Base-by-base conservation (phyloP, 2,888 invertebrate genomes). In the Leptinotarsa juncta region DNA sequence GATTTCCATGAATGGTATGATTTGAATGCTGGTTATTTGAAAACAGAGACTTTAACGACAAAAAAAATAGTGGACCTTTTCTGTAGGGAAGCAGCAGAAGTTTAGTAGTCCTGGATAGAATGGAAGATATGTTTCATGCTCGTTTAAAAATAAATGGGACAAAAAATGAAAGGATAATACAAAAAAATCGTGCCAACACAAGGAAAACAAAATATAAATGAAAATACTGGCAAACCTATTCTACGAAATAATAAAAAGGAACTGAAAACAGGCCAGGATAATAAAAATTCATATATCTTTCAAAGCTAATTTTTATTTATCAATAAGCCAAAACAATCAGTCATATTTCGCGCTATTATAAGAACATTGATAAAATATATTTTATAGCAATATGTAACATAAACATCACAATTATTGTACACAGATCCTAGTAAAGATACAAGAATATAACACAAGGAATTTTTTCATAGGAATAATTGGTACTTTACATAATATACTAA, bases 161-260 rank as follows among this genome's bases (percentile, higher is more conserved):
- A 55, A 71, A 71, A 23, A 51, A 23, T 51, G 3, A 18, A 53
- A 42, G 14, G 49, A 71, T 50, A 51, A 68, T 51, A 68, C 57
- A 48, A 14, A 72, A 42, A 53, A 72, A 18, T 15, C 48, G 55
- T 65, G 66, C 50, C 57, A 71, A 66, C 55, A 49, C 10, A 67
- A 50, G 3, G 23, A 71, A 75, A 78, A 74, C 77, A 77, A 77
- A 69, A 76, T 69, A 77, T 67, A 78, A 79, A 81, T 76, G 83
- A 85, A 87, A 86, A 85, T 84, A 87, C 85, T 86, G 88, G 88
- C 88, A 88, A 88, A 87, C 87, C 88, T 83, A 85, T 83, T 84
- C 84, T 82, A 85, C 82, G 82, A 83, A 81, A 78, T 81, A 73
- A 82, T 20, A 67, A 78, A 81, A 79, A 82, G 73, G 78, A 75